Evolutionary conservation across 2,888 invertebrate genomes (phyloP).

Genomic region (Pardosa pseudoannulata): DNA sequence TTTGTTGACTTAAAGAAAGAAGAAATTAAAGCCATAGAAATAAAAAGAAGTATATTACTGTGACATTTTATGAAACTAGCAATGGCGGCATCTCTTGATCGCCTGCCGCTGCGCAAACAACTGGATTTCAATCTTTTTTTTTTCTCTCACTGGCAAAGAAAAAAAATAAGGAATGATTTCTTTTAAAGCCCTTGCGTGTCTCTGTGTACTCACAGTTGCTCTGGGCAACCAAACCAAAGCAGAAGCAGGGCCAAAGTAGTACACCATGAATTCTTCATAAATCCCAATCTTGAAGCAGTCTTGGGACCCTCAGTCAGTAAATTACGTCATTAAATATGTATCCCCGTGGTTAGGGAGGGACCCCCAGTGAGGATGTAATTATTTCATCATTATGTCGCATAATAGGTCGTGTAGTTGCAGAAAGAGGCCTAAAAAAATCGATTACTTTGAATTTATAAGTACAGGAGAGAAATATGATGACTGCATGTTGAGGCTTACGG

Average conservation of each 20-base stretch:
- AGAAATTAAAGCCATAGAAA: constrained; percentile 4
- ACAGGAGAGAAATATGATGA: constrained; percentile 10
- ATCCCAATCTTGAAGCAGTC: constrained; percentile 34
- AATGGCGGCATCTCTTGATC: constrained; percentile 47
- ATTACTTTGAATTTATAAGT: constrained; percentile 39
- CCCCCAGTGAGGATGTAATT: constrained; percentile 26
- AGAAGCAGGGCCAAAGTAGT: constrained; percentile 34
- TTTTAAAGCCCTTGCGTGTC: constrained; percentile 27
- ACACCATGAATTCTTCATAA: constrained; percentile 64
- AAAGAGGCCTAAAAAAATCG: constrained; percentile 39
- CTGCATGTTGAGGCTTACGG: not conserved
- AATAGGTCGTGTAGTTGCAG: constrained; percentile 25
- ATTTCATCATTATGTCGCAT: constrained; percentile 41
- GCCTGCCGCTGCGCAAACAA: constrained; percentile 24
- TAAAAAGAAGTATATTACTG: constrained; percentile 35
- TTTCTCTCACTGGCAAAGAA: not conserved
- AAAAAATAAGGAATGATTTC: not conserved
- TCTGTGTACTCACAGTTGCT: constrained; percentile 42
- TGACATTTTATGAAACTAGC: constrained; percentile 49
- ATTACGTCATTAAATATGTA: constrained; percentile 59
- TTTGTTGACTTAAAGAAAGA: constrained; percentile 14
- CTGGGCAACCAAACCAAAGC: constrained; percentile 37
- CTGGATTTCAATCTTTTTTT: constrained; percentile 10
- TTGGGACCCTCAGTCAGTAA: constrained; percentile 27
- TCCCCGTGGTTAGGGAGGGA: constrained; percentile 21